phyloP scores from a whole-genome alignment of 2,797 vertebrate species.

The Brachyalestes nurse region DNA sequence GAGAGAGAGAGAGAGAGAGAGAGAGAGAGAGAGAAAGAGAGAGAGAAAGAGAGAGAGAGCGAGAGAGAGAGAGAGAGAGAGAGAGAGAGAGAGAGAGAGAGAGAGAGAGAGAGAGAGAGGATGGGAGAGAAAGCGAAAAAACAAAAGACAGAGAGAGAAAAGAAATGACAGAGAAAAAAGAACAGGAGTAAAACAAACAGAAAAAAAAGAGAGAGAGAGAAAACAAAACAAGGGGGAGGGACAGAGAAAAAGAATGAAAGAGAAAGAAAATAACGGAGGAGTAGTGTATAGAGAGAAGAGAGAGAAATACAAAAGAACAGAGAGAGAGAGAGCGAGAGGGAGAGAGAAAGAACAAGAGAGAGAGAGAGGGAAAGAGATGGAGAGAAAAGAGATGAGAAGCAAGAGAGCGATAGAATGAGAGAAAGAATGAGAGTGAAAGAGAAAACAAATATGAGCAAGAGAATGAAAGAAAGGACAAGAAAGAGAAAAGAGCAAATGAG shows the following conservation, averaged over 20 bases:
- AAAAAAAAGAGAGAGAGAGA: background rate
- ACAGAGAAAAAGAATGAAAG: background rate
- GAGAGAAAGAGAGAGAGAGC: background rate
- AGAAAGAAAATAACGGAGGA: too few relatives aligned
- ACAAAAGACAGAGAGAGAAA: too few relatives aligned
- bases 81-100: background rate
- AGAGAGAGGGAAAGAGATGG: background rate
- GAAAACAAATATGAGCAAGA: background rate
- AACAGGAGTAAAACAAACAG: too few relatives aligned
- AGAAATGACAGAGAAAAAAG: too few relatives aligned
- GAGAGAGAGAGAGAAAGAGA: background rate
- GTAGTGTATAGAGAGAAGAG: too few relatives aligned
- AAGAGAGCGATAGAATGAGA: background rate
- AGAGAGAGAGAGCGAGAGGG: background rate
- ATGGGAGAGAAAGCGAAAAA: background rate
- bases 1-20: background rate
- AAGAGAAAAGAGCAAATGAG: too few relatives aligned
- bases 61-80: background rate
- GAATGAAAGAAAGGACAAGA: background rate
- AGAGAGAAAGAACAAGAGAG: background rate
- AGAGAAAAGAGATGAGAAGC: too few relatives aligned
- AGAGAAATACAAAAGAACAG: too few relatives aligned
- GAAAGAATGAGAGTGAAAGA: background rate
- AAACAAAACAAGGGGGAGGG: background rate
- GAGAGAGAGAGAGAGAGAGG: background rate